Evolutionary conservation across 2,797 vertebrate species (phyloP).

Genomic region (Syngnathus rostellatus): DNA sequence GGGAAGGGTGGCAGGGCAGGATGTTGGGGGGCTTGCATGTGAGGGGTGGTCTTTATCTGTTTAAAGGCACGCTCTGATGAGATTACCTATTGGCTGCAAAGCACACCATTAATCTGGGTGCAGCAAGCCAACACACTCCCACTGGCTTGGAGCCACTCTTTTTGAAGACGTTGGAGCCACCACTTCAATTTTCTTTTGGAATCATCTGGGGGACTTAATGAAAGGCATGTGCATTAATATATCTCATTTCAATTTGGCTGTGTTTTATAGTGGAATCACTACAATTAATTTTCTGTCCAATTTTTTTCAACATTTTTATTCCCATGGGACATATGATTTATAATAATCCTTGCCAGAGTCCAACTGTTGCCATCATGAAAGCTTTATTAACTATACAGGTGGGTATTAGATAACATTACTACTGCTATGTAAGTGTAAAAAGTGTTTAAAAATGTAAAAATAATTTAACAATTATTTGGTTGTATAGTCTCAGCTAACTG

Average conservation of each 20-base stretch:
- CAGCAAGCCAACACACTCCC: constrained; percentile 72
- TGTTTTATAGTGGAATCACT: not conserved
- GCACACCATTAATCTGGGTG: constrained; percentile 79
- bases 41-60: constrained; percentile 74
- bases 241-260: constrained; percentile 4
- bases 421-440: not conserved
- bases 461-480: not conserved
- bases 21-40: constrained; percentile 29
- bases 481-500: no score
- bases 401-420: not conserved
- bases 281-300: not conserved
- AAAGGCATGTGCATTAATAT: constrained; percentile 8
- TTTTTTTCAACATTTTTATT: not conserved
- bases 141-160: constrained; percentile 69
- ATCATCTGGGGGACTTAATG: not conserved
- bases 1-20: constrained; percentile 33
- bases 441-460: not conserved
- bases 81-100: constrained; percentile 82
- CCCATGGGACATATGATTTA: not conserved
- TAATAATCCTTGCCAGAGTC: not conserved
- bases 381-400: not conserved
- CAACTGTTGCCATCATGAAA: not conserved
- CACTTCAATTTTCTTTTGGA: constrained; percentile 4
- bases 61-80: constrained; percentile 78
- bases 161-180: constrained; percentile 4